Base-by-base conservation (phyloP, 2,797 vertebrate genomes). In the Anas acuta region DNA sequence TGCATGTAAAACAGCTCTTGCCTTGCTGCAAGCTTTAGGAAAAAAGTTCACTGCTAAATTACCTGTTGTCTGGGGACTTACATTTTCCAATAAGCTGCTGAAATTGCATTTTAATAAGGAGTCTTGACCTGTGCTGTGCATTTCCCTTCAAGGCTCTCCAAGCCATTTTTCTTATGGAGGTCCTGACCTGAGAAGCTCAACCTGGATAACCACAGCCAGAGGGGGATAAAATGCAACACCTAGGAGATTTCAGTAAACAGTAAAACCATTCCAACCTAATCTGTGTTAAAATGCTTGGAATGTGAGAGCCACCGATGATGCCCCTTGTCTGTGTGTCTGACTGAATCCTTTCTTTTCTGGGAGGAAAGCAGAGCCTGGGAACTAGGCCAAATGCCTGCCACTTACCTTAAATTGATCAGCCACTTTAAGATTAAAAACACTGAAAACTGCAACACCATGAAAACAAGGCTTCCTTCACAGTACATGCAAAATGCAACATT, bases 221-320 rank as follows among this genome's bases (percentile, higher is more conserved):
- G 95, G 94, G 92, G 96, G 91, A 97, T 92, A 97, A 97, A 97
- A 97, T 91, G 95, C 96, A 98, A 98, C 97, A 98, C 97, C 97
- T 97, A 97, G 97, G 98, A 98, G 98, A 98, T 97, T 97, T 97
- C 95, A 87, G 96, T 97, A 98, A 98, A 98, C 96, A 98, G 96
- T 95, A 96, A 96, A 98, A 98, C 97, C 97, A 97, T 97, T 98
- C 97, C 97, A 97, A 96, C 96, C 96, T 98, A 98, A 98, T 98
- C 97, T 98, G 96, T 95, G 96, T 93, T 97, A 97, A 97, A 98
- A 98, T 97, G 97, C 96, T 96, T 97, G 98, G 98, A 98, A 98
- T 98, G 98, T 76, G 94, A 97, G 95, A 97, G 97, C 96, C 95
- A 97, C 93, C 3, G 96, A 96, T 96, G 98, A 98, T 97, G 97